These are phyloP conservation scores for Distichodus sexfasciatus DNA, from an alignment of 2,797 vertebrate species.

Conservation along the genomic window DNA sequence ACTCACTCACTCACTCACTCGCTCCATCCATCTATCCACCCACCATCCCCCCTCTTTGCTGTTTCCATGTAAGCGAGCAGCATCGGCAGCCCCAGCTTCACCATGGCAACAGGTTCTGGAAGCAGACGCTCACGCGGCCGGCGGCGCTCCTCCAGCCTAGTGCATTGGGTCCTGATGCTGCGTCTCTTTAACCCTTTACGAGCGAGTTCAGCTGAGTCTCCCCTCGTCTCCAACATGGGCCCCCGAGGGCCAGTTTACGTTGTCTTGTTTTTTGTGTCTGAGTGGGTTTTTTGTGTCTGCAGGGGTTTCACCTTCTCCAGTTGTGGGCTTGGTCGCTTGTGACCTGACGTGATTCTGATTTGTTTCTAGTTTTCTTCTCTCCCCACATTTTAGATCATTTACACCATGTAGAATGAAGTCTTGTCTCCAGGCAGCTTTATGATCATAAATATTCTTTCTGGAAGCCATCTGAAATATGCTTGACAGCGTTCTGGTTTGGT, in stretches of 20 bases:
- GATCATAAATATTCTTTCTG: no score
- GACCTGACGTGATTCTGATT: no score
- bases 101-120: slow-evolving; percentile 43
- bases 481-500: no score
- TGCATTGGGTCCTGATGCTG: neutral
- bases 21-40: neutral
- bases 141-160: neutral
- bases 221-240: neutral
- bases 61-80: slow-evolving; percentile 24
- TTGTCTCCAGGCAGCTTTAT: no score
- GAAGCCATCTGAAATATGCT: no score
- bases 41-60: neutral
- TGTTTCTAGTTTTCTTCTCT: no score
- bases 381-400: no score
- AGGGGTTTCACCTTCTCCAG: no score
- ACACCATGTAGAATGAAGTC: no score
- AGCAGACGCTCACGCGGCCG: slow-evolving; percentile 32
- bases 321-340: no score
- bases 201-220: neutral
- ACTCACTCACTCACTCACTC: neutral
- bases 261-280: no score
- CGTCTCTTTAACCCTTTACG: slow-evolving; percentile 4
- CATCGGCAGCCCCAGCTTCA: slow-evolving; percentile 27
- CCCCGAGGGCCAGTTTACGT: neutral
- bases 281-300: no score